Evolutionary conservation across 2,797 vertebrate species (phyloP), one percentile per base, ranked within the genome.

Genomic region (Phoeniculus purpureus): DNA sequence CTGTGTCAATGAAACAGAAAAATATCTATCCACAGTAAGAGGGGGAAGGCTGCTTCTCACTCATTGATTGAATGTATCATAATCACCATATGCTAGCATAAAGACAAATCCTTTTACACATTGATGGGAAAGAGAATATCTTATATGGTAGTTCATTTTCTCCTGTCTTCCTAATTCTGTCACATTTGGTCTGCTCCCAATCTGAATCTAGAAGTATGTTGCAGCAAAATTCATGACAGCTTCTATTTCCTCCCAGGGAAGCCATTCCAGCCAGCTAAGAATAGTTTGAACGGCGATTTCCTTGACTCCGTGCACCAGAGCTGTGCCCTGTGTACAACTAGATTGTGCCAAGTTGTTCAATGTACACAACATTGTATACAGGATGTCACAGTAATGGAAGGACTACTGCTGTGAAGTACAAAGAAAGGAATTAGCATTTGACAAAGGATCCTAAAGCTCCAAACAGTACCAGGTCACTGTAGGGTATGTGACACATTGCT

Each of bases 101-200:
- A 92, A 91, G 58, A 77, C 26, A 79, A 95, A 89, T 83, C 82
- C 82, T 89, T 87, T 89, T 62, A 89, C 18, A 52, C 51, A 75
- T 4, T 58, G 64, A 85, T 50, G 21, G 27, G 72, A 91, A 87
- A 85, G 47, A 43, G 88, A 87, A 54, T 79, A 62, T 22, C 62
- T 34, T 72, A 67, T 67, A 74, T 84, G 72, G n/a, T 15, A 48
- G 61, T 34, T 74, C 92, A 67, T 56, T 66, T 83, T 81, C 71
- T 81, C 62, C 56, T 37, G 4, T 60, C 22, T 82, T 81, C 75
- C 50, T 48, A 84, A 77, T 81, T 88, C 81, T 71, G 37, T 77
- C 74, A 45, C 60, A 84, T 73, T 81, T 81, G 47, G 31, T 47
- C 55, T 88, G 51, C 55, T 85, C 47, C 16, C 13, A 71, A 70